phyloP scores from a whole-genome alignment of 2,113 vertebrate genomes.

The Scomber japonicus region DNA sequence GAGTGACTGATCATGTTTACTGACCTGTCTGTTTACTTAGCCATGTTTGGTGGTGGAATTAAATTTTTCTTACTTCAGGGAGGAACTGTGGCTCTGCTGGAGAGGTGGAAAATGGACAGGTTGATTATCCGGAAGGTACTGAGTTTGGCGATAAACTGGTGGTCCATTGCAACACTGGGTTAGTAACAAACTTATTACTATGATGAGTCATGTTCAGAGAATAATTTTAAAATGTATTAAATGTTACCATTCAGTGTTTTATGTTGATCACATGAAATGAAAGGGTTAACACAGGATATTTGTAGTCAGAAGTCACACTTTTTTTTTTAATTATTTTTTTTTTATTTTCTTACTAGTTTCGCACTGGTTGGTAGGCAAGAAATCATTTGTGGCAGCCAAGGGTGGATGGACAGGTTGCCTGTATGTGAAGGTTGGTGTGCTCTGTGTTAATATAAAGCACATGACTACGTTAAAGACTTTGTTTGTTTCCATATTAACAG shows the following conservation, averaged over 20 bases:
- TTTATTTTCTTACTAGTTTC: conserved; percentile 14
- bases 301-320: background rate
- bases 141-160: background rate
- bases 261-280: background rate
- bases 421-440: conserved; percentile 72
- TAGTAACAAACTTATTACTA: conserved; percentile 28
- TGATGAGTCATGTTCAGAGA: no score
- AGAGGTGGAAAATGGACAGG: fast-evolving
- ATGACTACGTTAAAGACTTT: background rate
- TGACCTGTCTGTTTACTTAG: background rate
- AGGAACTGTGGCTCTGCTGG: conserved; percentile 25
- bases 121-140: background rate
- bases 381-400: background rate
- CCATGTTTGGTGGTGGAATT: background rate
- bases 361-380: fast-evolving
- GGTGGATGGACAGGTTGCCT: conserved; percentile 50
- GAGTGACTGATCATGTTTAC: background rate
- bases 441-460: background rate
- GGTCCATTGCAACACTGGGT: background rate
- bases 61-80: conserved; percentile 37
- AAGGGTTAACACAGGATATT: background rate
- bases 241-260: background rate
- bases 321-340: background rate
- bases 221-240: no score
- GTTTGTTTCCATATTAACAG: conserved; percentile 5